These are phyloP conservation scores for Syritta pipiens DNA, from an alignment of 2,888 invertebrate species.

Conservation along the genomic window DNA sequence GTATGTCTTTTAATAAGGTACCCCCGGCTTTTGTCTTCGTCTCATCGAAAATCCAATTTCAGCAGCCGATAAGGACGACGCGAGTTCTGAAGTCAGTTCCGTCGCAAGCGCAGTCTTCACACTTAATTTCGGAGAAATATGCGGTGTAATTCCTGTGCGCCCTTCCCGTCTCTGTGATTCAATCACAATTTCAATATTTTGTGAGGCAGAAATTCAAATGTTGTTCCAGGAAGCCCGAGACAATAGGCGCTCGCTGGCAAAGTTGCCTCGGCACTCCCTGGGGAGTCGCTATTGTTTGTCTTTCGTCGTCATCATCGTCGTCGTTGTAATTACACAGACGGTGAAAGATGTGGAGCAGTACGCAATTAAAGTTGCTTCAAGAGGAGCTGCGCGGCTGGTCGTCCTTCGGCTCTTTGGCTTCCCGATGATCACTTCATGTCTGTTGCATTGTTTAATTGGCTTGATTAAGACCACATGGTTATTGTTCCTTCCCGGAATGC, in stretches of 20 bases:
- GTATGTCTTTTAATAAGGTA: constrained; percentile 64
- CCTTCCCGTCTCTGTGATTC: constrained; percentile 48
- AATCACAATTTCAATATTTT: constrained; percentile 66
- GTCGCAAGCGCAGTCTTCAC: too few species aligned
- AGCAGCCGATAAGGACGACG: constrained; percentile 40
- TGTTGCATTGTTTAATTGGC: constrained; percentile 55
- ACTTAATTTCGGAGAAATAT: constrained; percentile 62
- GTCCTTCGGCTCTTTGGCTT: constrained; percentile 9
- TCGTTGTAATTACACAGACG: constrained; percentile 25
- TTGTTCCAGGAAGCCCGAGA: constrained; percentile 62
- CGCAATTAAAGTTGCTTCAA: constrained; percentile 48
- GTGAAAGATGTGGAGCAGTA: constrained; percentile 15
- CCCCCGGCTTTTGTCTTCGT: constrained; percentile 45
- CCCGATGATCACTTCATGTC: constrained; percentile 25
- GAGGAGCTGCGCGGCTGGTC: too few species aligned
- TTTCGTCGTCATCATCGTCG: constrained; percentile 18
- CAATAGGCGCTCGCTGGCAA: constrained; percentile 49
- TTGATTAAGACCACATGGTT: constrained; percentile 60
- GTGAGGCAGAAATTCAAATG: constrained; percentile 67
- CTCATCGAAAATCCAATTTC: constrained; percentile 48
- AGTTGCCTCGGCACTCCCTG: constrained; percentile 6
- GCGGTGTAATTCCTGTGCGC: constrained; percentile 44
- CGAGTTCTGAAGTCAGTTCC: constrained; percentile 1
- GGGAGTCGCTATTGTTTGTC: constrained; percentile 54
- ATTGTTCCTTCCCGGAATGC: constrained; percentile 43